phyloP scores from a whole-genome alignment of 2,888 invertebrate species.

The Catocala fraxini region DNA sequence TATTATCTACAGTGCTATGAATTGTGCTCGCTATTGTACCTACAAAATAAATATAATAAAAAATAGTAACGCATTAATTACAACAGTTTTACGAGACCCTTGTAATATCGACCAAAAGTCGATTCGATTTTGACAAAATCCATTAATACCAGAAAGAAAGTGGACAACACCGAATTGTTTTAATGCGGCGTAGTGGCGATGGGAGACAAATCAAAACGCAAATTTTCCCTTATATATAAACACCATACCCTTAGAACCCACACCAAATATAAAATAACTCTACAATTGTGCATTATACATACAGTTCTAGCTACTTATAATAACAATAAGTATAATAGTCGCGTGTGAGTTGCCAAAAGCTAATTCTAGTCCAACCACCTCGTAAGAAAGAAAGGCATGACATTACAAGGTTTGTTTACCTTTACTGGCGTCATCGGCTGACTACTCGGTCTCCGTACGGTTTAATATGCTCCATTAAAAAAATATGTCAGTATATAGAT shows the following conservation, averaged over 20 bases:
- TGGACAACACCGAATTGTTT: no score
- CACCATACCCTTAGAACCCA: conserved; percentile 1
- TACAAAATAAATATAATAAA: conserved; percentile 55
- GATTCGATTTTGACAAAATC: no score
- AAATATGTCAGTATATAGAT: no score
- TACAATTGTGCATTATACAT: conserved; percentile 13
- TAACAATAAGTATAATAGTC: conserved; percentile 20
- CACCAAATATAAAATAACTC: conserved; percentile 19
- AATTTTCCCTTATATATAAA: no score
- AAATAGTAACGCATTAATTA: conserved; percentile 14
- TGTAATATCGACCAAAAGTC: no score
- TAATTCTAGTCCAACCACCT: conserved; percentile 29
- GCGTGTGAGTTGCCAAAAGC: conserved; percentile 33
- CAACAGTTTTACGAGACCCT: no score
- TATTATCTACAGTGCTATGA: conserved; percentile 64
- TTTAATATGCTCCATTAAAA: conserved; percentile 36
- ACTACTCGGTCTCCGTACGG: conserved; percentile 58
- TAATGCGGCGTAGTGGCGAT: no score
- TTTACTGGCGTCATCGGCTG: conserved; percentile 66
- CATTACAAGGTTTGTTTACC: conserved; percentile 57
- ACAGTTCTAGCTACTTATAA: conserved; percentile 2
- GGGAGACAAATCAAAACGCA: neutral
- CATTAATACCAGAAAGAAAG: no score
- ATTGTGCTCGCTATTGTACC: conserved; percentile 67
- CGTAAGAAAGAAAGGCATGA: conserved; percentile 24